Base-by-base conservation (phyloP, 1,140 invertebrate species). In the Drosophila ogumai region DNA sequence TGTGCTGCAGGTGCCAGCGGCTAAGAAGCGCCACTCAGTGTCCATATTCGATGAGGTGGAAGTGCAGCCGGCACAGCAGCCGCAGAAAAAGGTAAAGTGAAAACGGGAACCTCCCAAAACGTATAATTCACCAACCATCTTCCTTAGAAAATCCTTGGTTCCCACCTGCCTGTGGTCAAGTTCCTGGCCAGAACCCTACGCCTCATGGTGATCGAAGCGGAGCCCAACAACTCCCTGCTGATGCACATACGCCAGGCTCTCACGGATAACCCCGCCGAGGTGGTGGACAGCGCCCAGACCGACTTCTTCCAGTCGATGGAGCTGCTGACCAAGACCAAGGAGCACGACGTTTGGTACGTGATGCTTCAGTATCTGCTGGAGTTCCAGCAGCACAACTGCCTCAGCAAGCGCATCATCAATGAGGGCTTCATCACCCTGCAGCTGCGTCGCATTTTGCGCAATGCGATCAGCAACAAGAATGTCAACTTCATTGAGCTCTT, bases 21-120 rank as follows among this genome's bases (percentile, higher is more conserved):
- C 57, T 0, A 90, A 91, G 49, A 91, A 78, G 52, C 81, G 91
- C 7, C 73, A 79, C 3, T 92, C 91, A 0, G 84, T 92, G 2
- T 92, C 91, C 17, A 75, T 92, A 64, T 92, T 92, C 44, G 91
- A 92, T 54, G 82, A 92, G 15, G 73, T 92, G 3, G 81, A 85
- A 32, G 78, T 92, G 15, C 60, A 69, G 40, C 78, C 67, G 2
- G 63, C 81, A 7, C 73, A 81, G 36, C 79, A 86, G 46, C 46
- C 55, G 3, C 68, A 67, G 25, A 52, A 58, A 9, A 90, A 90
- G 58, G 90, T 46, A 28, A 28, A 28, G 5, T 6, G 1, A 28
- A 28, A 28, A 28, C 6, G 25, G 6, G 6, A 28, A 28, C 25
- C 0, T 28, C 6, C 25, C 6, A 6, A 28, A 6, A 28, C 6